These are phyloP conservation scores for Calyptomena viridis DNA, from an alignment of 2,113 vertebrate genomes.

Conservation along the genomic window DNA sequence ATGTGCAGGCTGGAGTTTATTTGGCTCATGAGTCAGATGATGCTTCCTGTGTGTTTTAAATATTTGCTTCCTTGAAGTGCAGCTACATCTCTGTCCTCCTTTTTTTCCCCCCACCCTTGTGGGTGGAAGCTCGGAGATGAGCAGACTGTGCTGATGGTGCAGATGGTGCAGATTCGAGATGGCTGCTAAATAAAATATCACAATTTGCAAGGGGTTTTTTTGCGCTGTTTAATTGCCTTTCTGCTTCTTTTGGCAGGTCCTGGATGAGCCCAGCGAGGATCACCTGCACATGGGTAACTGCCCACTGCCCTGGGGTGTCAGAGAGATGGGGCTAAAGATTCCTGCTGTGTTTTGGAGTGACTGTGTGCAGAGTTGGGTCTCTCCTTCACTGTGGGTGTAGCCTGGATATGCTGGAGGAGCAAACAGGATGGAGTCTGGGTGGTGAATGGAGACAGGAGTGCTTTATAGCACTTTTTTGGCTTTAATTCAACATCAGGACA, in stretches of 20 bases:
- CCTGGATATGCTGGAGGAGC: not conserved
- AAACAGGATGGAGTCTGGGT: not conserved
- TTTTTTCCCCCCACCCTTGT: not conserved
- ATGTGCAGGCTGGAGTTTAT: conserved; percentile 17
- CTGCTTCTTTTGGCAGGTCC: conserved; percentile 79
- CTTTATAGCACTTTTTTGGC: not conserved
- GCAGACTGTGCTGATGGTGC: not conserved
- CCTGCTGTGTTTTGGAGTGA: not conserved
- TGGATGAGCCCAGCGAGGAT: conserved; percentile 96
- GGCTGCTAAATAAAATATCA: not conserved
- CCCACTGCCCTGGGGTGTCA: not conserved
- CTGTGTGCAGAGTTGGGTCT: not conserved
- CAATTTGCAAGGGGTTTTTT: not conserved
- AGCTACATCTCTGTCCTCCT: conserved; percentile 4
- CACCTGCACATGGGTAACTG: conserved; percentile 97
- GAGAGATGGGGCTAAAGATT: not conserved
- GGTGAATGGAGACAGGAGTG: not conserved
- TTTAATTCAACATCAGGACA: not conserved
- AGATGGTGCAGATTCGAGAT: not conserved
- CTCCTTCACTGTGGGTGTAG: not conserved
- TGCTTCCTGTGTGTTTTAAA: conserved; percentile 46
- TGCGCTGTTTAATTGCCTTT: not conserved
- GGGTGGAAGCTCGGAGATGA: not conserved
- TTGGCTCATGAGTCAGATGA: conserved; percentile 40
- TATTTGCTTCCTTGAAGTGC: conserved; percentile 30